phyloP scores from a whole-genome alignment of 1,140 invertebrate species.

The Drosophila tristis region DNA sequence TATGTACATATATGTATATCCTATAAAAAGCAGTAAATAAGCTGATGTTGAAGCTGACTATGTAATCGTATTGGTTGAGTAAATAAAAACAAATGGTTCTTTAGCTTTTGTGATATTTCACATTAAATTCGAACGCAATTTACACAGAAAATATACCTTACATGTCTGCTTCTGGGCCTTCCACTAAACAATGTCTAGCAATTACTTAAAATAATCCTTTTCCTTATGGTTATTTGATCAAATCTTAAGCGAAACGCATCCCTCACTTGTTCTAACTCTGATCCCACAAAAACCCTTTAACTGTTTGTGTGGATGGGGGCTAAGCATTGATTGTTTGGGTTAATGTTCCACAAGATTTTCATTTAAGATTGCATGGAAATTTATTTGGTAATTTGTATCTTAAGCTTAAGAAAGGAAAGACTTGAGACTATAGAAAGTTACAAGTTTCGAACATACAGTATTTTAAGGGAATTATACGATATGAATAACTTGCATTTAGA shows the following conservation, averaged over 20 bases:
- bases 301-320: slow-evolving; percentile 41
- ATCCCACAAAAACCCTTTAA: slow-evolving; percentile 53
- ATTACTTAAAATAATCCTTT: slow-evolving; percentile 83
- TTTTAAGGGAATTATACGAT: not conserved
- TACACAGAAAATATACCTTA: slow-evolving; percentile 15
- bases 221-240: slow-evolving; percentile 69
- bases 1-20: slow-evolving; percentile 38
- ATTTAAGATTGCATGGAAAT: slow-evolving; percentile 64
- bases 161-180: slow-evolving; percentile 8
- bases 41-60: slow-evolving; percentile 9
- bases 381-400: slow-evolving; percentile 39
- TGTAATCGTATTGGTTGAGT: slow-evolving; percentile 47
- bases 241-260: slow-evolving; percentile 61
- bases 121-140: slow-evolving; percentile 49
- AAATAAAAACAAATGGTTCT: slow-evolving; percentile 65
- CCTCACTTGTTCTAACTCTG: slow-evolving; percentile 33
- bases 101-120: slow-evolving; percentile 36
- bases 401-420: not conserved
- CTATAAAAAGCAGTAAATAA: slow-evolving; percentile 55
- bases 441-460: not conserved
- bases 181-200: slow-evolving; percentile 62
- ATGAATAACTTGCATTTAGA: too few relatives aligned
- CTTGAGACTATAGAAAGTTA: not conserved
- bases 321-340: slow-evolving; percentile 38
- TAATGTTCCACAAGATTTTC: slow-evolving; percentile 58